These are phyloP conservation scores for Panagrolaimus sp. DNA, from an alignment of 1,140 invertebrate genomes.

Conservation along the genomic window DNA sequence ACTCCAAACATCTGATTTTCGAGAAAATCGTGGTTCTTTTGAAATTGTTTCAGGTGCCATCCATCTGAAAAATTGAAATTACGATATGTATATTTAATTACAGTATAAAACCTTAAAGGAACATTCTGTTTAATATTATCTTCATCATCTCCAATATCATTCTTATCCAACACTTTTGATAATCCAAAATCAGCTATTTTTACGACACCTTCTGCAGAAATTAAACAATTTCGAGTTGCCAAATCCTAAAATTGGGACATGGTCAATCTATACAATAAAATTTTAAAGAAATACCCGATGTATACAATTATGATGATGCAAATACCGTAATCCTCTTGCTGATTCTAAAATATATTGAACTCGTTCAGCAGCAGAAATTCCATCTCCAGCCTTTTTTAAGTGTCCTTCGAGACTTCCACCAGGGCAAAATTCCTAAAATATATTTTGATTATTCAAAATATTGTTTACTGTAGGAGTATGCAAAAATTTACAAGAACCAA, in stretches of 20 bases:
- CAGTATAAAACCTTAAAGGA: not conserved
- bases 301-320: slow-evolving; percentile 9
- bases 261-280: too few species aligned
- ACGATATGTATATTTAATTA: not conserved
- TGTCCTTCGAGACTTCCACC: not conserved
- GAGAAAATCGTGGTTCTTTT: not conserved
- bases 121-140: slow-evolving; percentile 1
- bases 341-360: not conserved
- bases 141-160: not conserved
- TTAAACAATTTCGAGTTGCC: slow-evolving; percentile 8
- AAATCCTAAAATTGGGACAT: too few species aligned
- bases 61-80: not conserved
- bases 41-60: slow-evolving; percentile 6
- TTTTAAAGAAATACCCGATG: too few species aligned
- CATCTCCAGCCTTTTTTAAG: not conserved
- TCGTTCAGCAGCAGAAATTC: not conserved
- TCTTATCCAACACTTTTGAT: not conserved
- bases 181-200: slow-evolving; percentile 5
- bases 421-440: slow-evolving; percentile 6
- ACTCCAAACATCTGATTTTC: not conserved
- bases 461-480: not conserved
- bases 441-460: not conserved
- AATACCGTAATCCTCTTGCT: not conserved
- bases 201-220: not conserved
- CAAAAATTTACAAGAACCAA: not conserved